Evolutionary conservation across 2,113 vertebrate species (phyloP).

Genomic region (Zeus faber): DNA sequence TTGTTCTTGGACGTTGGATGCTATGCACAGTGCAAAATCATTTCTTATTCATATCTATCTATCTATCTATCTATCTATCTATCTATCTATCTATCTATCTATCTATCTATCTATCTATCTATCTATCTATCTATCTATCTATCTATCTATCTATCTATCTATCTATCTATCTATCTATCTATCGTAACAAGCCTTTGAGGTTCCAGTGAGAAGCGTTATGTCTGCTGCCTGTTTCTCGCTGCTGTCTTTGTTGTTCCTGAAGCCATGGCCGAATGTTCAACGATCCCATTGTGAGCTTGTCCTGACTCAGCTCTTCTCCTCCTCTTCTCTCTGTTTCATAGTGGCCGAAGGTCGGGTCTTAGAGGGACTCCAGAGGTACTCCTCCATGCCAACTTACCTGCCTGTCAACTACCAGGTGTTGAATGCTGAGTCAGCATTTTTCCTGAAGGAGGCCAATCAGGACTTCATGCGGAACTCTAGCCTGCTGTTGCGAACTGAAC

Average conservation of each 20-base stretch:
- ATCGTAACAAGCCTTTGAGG: too few species aligned
- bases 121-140: too few species aligned
- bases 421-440: slow-evolving; percentile 81
- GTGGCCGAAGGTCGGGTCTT: slow-evolving; percentile 79
- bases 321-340: slow-evolving; percentile 53
- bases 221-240: neutral
- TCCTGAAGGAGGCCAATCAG: slow-evolving; percentile 87
- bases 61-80: too few species aligned
- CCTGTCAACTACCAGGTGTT: slow-evolving; percentile 87
- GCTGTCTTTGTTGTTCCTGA: neutral
- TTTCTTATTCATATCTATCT: neutral
- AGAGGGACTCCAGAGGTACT: slow-evolving; percentile 80
- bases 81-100: too few species aligned
- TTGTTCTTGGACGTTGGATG: neutral
- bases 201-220: too few species aligned
- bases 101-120: too few species aligned
- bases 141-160: too few species aligned
- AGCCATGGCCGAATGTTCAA: neutral
- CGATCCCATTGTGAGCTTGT: neutral
- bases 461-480: slow-evolving; percentile 89
- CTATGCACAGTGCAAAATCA: neutral
- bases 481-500: slow-evolving; percentile 82
- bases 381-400: slow-evolving; percentile 86
- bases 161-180: too few species aligned
- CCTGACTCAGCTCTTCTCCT: slow-evolving; percentile 38